phyloP scores from a whole-genome alignment of 2,113 vertebrate genomes.

The Suncus etruscus region DNA sequence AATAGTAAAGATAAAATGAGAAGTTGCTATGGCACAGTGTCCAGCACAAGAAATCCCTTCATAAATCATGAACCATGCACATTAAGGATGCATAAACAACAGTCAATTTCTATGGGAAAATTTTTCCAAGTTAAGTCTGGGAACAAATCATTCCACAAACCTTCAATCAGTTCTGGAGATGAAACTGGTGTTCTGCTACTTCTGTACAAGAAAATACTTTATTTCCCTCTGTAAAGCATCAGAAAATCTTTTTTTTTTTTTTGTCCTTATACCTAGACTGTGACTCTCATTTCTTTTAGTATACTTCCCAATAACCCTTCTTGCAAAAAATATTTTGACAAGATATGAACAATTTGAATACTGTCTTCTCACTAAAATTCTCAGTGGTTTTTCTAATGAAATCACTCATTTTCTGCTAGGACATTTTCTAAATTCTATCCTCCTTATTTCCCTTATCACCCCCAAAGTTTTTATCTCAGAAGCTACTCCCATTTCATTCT shows the following conservation, averaged over 20 bases:
- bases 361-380: conserved; percentile 6
- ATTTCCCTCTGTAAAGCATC: neutral
- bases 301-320: conserved; percentile 30
- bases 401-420: neutral
- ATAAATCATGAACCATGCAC: conserved; percentile 7
- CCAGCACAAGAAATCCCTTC: neutral
- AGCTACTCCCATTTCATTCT: neutral
- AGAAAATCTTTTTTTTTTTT: neutral
- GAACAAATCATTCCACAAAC: neutral
- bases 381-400: conserved; percentile 16
- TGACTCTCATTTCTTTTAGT: neutral
- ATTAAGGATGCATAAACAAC: conserved; percentile 16
- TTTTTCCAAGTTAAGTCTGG: neutral
- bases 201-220: neutral
- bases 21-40: neutral
- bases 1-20: conserved; percentile 32
- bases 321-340: neutral
- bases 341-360: neutral
- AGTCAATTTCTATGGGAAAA: neutral
- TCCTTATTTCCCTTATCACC: neutral
- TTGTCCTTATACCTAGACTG: neutral
- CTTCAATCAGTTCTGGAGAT: neutral
- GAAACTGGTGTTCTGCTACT: neutral
- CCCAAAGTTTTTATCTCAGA: neutral
- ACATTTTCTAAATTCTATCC: neutral